A percentile compares a stretch with the other conserved stretches of the same genome.
Conservation (phyloP, 1,140 invertebrate species). For the Ridgeia piscesae region DNA sequence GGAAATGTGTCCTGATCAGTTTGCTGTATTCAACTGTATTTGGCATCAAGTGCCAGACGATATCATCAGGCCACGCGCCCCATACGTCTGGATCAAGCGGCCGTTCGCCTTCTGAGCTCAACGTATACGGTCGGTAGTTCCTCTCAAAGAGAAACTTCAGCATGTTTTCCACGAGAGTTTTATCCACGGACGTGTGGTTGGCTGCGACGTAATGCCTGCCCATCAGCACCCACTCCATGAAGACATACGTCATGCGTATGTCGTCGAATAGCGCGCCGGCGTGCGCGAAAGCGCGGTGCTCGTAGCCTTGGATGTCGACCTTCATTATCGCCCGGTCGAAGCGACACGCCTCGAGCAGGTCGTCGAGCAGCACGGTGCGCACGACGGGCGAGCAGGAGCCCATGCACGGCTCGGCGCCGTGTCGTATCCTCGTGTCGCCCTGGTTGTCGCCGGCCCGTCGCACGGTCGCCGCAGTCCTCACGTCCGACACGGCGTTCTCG, state of each 20-base stretch:
- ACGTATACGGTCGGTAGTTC: conserved; percentile 14
- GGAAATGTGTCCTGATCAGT: conserved; percentile 5
- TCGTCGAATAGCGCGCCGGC: conserved; percentile 37
- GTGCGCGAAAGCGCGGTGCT: conserved; percentile 39
- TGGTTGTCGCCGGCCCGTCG: conserved; percentile 39
- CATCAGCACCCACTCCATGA: conserved; percentile 47
- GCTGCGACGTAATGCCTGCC: conserved; percentile 1
- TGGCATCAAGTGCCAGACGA: conserved; percentile 15
- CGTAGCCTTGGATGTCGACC: conserved; percentile 41
- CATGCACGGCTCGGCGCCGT: conserved; percentile 21
- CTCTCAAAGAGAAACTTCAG: conserved; percentile 19
- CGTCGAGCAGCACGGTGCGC: conserved; percentile 37
- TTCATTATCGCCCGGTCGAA: conserved; percentile 32
- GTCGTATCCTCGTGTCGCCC: conserved; percentile 40
- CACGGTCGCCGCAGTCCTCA: conserved; percentile 36
- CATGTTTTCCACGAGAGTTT: conserved; percentile 8
- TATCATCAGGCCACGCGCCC: conserved; percentile 20
- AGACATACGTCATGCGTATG: conserved; percentile 45
- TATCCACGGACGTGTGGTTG: conserved; percentile 8
- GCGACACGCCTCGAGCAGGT: conserved; percentile 32
- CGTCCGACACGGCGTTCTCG: conserved; percentile 41
- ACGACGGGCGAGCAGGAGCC: conserved; percentile 28
- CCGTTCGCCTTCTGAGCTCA: neutral
- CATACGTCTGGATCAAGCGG: conserved; percentile 18
- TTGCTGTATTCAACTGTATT: neutral